Evolutionary conservation across 2,113 vertebrate genomes (phyloP).

Genomic region (Hippocampus barbouri): DNA sequence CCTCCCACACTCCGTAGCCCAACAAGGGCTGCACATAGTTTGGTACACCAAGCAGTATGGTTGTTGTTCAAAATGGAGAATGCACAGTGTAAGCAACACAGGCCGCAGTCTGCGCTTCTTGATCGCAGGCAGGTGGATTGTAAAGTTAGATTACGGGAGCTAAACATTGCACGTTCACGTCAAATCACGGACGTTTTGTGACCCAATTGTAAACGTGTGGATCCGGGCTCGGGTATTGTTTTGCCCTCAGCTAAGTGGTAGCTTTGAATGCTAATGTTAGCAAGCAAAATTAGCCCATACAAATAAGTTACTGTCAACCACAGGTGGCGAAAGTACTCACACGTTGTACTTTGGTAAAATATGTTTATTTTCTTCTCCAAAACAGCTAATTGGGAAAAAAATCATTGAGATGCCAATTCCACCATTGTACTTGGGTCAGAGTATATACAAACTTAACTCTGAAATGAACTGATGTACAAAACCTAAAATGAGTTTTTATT

Average conservation of each 20-base stretch:
- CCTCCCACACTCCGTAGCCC: background rate
- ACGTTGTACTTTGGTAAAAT: background rate
- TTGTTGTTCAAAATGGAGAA: constrained; percentile 96
- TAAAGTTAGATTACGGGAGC: background rate
- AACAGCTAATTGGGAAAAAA: too few species aligned
- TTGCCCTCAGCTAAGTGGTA: background rate
- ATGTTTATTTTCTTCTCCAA: too few species aligned
- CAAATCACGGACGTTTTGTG: fast-evolving
- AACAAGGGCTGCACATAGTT: background rate
- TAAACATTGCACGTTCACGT: too few species aligned
- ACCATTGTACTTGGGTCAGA: background rate
- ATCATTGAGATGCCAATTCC: background rate
- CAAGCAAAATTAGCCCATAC: constrained; percentile 28
- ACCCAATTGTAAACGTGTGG: fast-evolving
- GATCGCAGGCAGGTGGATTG: constrained; percentile 27
- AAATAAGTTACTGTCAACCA: constrained; percentile 9
- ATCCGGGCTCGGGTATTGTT: background rate
- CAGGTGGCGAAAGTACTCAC: background rate
- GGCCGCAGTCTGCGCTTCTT: constrained; percentile 54
- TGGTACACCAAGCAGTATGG: constrained; percentile 58
- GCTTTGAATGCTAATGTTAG: constrained; percentile 55
- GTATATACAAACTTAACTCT: background rate
- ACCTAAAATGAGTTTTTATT: background rate
- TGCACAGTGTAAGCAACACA: constrained; percentile 64
- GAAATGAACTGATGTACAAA: background rate